Base-by-base conservation (phyloP, 64 coral and sea anemone genomes). In the Porites australiensis region DNA sequence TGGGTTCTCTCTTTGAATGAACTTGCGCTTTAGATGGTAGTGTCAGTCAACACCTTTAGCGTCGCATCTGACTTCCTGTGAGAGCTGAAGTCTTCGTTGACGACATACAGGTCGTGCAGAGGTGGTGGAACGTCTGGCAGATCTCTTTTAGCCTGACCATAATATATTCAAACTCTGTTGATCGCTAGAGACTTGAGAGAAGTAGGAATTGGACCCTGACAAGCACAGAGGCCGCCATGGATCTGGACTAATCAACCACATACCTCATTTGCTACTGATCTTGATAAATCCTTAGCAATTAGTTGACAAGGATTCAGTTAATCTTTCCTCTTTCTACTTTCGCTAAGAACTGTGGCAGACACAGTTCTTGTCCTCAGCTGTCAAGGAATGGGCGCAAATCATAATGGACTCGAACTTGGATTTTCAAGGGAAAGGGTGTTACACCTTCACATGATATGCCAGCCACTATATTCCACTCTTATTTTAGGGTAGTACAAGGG, bases 91-190 rank as follows among this genome's bases (percentile, higher is more conserved):
- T 87, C 88, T 7, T 43, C 78, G 54, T 93, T 77, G 5, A 87
- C 83, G 4, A 93, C 74, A 79, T 65, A 93, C 13, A 87, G 13
- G 46, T 93, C 91, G n/a, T 93, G 58, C 43, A 74, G 83, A 55
- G 83, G 83, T 53, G 70, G 80, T 8, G 83, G 91, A 15, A 93
- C 83, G 22, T 74, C 43, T 77, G 72, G 90, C 61, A 72, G 90
- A 57, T 86, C 82, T 63, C 82, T 21, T 64, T 77, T 86, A 23
- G 90, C 80, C 73, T 92, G 53, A 14, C 90, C 72, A 75, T 92
- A 83, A 81, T 80, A 92, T 80, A 83, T 77, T 83, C 81, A 61
- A 47, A 92, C 90, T 86, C 65, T 70, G 46, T 70, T 92, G 74
- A 70, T 72, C 12, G 77, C 82, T 3, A 92, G 70, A 27, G 79